Evolutionary conservation across 2,797 vertebrate genomes (phyloP).

Genomic region (Urocyon cinereoargenteus): DNA sequence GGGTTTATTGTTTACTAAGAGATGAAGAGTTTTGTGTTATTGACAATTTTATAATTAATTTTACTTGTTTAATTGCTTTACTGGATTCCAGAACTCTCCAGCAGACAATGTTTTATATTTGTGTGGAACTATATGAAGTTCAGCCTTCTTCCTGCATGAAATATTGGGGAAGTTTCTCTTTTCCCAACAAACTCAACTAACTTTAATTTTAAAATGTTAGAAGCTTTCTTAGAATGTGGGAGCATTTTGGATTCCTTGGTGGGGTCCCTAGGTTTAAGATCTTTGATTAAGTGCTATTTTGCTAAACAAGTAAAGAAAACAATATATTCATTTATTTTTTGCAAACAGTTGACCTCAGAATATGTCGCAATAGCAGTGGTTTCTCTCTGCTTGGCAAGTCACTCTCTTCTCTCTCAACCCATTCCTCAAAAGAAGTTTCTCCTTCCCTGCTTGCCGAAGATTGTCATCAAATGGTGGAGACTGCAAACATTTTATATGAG

Average conservation of each 20-base stretch:
- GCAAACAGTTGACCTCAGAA: neutral
- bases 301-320: neutral
- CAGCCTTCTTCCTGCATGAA: neutral
- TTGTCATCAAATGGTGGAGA: neutral
- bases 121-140: neutral
- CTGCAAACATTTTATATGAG: neutral
- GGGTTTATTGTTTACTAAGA: neutral
- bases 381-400: neutral
- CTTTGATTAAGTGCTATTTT: neutral
- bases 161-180: conserved; percentile 25
- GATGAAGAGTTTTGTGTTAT: neutral
- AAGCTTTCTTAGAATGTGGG: neutral
- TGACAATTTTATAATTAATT: neutral
- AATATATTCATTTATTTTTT: neutral
- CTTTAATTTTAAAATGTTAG: conserved; percentile 35
- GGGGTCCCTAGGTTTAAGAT: neutral
- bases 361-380: neutral
- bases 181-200: neutral
- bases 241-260: neutral
- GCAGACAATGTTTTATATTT: neutral
- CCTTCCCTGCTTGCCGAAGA: neutral
- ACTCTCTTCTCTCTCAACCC: neutral
- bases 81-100: neutral
- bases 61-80: neutral
- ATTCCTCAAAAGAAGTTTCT: conserved; percentile 1